These are phyloP conservation scores for Tychaedon coryphoeus DNA, from an alignment of 2,113 vertebrate genomes.

Conservation along the genomic window DNA sequence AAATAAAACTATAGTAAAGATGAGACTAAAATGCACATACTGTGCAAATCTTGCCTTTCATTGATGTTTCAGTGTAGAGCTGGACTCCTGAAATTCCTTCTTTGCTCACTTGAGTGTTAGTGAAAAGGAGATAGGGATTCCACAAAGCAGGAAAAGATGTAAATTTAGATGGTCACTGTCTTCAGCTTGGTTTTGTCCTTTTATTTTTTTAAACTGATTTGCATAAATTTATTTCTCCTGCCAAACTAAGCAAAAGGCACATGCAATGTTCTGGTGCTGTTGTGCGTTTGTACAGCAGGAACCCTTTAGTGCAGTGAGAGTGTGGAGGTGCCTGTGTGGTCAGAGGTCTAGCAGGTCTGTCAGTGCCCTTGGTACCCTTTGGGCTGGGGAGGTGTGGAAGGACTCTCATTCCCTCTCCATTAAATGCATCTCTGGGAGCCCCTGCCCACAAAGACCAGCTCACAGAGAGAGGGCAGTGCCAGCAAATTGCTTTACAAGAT, in stretches of 20 bases:
- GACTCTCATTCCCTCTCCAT: background rate
- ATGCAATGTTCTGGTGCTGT: background rate
- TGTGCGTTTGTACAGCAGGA: background rate
- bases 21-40: background rate
- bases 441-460: background rate
- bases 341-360: background rate
- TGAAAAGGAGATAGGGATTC: background rate
- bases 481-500: background rate
- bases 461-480: background rate
- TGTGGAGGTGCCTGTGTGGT: too few relatives aligned
- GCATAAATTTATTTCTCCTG: background rate
- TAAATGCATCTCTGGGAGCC: too few relatives aligned
- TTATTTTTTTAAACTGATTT: background rate
- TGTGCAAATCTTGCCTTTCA: background rate
- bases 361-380: accelerated
- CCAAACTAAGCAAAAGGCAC: background rate
- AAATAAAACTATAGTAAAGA: background rate
- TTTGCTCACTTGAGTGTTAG: background rate
- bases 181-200: background rate
- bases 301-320: background rate
- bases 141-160: background rate
- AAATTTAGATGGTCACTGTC: background rate
- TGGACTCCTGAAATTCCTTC: background rate
- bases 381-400: background rate
- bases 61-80: background rate